phyloP scores from a whole-genome alignment of 2,797 vertebrate genomes.

The Lateolabrax maculatus region DNA sequence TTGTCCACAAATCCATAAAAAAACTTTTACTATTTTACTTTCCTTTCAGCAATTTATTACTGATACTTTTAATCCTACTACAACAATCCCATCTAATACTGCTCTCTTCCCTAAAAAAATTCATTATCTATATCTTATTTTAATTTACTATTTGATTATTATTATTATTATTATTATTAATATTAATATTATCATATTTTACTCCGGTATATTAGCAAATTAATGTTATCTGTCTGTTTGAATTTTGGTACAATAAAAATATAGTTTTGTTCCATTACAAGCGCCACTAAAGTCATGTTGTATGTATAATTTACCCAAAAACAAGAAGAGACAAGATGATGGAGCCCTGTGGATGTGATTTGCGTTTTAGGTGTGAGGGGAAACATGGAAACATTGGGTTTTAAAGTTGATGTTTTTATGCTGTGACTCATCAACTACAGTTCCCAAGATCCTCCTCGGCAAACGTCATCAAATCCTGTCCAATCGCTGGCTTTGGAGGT shows the following conservation, averaged over 20 bases:
- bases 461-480: conserved; percentile 37
- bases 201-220: background rate
- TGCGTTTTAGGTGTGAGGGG: background rate
- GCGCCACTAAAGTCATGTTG: background rate
- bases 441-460: conserved; percentile 49
- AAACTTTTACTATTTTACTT: background rate
- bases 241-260: background rate
- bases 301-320: background rate
- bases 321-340: background rate
- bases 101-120: background rate
- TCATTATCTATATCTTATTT: too few species aligned
- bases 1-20: background rate
- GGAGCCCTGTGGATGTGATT: background rate
- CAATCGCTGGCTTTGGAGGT: conserved; percentile 67
- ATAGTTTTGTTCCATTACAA: background rate
- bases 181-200: background rate
- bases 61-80: background rate
- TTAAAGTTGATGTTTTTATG: background rate
- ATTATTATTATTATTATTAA: background rate
- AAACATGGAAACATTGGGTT: background rate
- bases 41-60: background rate
- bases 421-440: conserved; percentile 27
- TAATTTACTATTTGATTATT: background rate
- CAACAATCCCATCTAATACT: background rate
- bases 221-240: background rate